Percentiles rank a stretch among this genome's conserved stretches.
Evolutionary conservation across 2,888 invertebrate genomes (phyloP).

Genomic region (Nemurella pictetii): DNA sequence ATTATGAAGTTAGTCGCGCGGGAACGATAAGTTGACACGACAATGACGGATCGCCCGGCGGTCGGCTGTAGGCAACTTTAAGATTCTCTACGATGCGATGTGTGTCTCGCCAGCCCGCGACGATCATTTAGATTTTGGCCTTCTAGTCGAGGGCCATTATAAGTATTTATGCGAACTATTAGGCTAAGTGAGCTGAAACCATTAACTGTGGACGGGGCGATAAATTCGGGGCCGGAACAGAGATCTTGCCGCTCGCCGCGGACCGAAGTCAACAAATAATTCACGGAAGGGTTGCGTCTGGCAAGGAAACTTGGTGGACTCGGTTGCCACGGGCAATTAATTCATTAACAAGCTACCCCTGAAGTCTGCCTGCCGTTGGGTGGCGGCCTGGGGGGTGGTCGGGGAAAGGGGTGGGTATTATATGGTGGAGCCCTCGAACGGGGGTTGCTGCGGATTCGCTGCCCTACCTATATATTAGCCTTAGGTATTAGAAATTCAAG

Average conservation of each 20-base stretch:
- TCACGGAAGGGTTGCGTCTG: neutral
- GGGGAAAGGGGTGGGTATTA: neutral
- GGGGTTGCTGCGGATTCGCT: too few relatives aligned
- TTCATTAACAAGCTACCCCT: neutral
- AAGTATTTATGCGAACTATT: neutral
- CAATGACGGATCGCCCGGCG: neutral
- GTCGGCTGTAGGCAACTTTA: neutral
- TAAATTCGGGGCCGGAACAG: neutral
- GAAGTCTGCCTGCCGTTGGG: neutral
- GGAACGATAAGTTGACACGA: neutral
- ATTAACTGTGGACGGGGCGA: neutral
- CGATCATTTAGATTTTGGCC: neutral
- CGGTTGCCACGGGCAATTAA: neutral
- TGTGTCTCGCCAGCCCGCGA: too few relatives aligned
- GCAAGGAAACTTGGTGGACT: neutral
- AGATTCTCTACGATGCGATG: too few relatives aligned
- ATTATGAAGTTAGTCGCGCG: neutral
- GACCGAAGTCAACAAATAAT: neutral
- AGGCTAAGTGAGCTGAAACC: constrained; percentile 22
- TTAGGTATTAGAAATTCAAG: too few relatives aligned
- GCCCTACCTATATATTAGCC: too few relatives aligned
- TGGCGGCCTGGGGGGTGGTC: neutral
- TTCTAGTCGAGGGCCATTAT: neutral
- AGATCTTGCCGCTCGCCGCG: neutral
- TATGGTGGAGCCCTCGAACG: too few relatives aligned